Percentiles rank a stretch among this genome's conserved stretches.
Evolutionary conservation across 1,140 invertebrate species (phyloP).

Genomic region (Atta colombica): DNA sequence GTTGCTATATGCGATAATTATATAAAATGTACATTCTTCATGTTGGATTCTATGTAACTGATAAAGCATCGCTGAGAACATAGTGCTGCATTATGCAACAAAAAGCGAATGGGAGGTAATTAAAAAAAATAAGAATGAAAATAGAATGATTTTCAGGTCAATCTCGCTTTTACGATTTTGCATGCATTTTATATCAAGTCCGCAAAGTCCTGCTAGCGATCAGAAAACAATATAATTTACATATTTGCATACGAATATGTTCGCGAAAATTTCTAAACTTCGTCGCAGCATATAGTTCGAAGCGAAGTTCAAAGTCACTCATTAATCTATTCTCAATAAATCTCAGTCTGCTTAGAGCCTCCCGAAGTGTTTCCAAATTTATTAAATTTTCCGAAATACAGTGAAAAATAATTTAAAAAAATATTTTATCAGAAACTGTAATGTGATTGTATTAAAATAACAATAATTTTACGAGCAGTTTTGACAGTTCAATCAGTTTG

Average conservation of each 20-base stretch:
- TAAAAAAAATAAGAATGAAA: conserved; percentile 54
- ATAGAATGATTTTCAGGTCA: neutral
- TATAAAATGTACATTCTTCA: conserved; percentile 51
- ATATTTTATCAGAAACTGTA: neutral
- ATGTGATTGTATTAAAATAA: neutral
- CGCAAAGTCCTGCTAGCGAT: neutral
- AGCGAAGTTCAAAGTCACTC: neutral
- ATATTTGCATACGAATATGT: neutral
- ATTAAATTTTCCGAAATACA: neutral
- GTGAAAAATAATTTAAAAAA: neutral
- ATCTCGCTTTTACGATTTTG: conserved; percentile 10
- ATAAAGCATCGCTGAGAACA: conserved; percentile 49
- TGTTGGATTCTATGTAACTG: conserved; percentile 48
- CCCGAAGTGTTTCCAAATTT: neutral
- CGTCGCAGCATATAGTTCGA: neutral
- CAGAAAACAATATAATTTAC: neutral
- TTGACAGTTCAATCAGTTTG: neutral
- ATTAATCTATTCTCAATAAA: neutral
- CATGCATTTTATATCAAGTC: neutral
- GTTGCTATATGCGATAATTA: neutral
- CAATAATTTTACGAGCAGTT: neutral
- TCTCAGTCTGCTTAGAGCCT: neutral
- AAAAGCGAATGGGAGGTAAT: conserved; percentile 30
- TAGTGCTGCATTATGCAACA: conserved; percentile 53
- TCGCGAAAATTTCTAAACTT: neutral